Conservation (phyloP, 2,113 vertebrate genomes). For the Eudyptes chrysolophus region DNA sequence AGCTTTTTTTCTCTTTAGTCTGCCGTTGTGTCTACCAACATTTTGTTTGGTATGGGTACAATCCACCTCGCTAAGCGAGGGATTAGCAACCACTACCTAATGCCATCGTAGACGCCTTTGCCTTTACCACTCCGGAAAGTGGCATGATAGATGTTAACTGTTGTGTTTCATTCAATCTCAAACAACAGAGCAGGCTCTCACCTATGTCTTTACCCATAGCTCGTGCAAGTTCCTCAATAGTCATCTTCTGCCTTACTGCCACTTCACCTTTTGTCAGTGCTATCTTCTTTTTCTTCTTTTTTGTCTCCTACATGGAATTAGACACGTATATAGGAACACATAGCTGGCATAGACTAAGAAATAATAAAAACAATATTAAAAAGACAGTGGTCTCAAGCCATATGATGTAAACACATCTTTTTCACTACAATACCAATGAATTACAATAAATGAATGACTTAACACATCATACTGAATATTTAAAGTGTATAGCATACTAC, state of each 20-base stretch:
- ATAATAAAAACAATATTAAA: neutral
- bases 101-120: neutral
- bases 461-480: neutral
- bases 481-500: neutral
- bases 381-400: neutral
- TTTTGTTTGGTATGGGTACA: neutral
- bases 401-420: neutral
- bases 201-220: conserved; percentile 86
- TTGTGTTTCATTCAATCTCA: neutral
- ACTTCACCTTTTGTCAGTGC: conserved; percentile 76
- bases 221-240: conserved; percentile 74
- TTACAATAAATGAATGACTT: neutral
- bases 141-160: neutral
- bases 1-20: neutral
- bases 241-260: conserved; percentile 83
- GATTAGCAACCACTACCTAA: neutral
- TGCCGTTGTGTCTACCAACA: neutral
- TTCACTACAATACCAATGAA: neutral
- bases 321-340: neutral
- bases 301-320: conserved; percentile 41
- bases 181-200: conserved; percentile 35
- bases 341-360: neutral
- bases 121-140: neutral
- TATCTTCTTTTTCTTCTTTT: conserved; percentile 22
- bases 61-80: neutral